Percentiles rank a stretch among this genome's conserved stretches.
phyloP scores from a whole-genome alignment of 2,113 vertebrate genomes.

The Dermatemys mawii region DNA sequence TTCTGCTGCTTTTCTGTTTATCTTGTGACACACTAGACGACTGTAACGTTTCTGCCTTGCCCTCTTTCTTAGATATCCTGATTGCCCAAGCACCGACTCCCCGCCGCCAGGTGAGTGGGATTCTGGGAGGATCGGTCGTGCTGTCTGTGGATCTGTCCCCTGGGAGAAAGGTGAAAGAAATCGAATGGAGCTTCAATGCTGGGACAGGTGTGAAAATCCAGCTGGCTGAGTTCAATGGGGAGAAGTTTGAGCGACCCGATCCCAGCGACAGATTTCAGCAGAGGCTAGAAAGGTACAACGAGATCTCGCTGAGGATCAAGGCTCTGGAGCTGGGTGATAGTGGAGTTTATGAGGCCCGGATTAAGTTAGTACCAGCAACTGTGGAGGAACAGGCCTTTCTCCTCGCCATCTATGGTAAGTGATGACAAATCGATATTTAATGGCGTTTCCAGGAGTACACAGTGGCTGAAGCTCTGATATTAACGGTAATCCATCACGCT shows the following conservation, averaged over 20 bases:
- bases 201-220: accelerated
- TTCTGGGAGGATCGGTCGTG: not conserved
- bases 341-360: not conserved
- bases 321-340: not conserved
- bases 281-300: not conserved
- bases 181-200: not conserved
- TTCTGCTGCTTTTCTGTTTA: not conserved
- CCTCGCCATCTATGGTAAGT: not conserved
- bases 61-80: not conserved
- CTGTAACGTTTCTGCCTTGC: no score
- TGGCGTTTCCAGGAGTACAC: not conserved
- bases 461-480: not conserved
- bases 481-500: not conserved
- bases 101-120: not conserved
- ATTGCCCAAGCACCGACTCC: not conserved
- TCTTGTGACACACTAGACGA: not conserved
- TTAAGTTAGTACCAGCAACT: accelerated
- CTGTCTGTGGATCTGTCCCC: not conserved
- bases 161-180: accelerated
- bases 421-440: accelerated
- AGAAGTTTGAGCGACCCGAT: accelerated
- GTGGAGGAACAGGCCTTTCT: not conserved
- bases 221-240: accelerated
- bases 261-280: not conserved
- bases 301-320: not conserved